A percentile compares a stretch with the other conserved stretches of the same genome.
These are phyloP conservation scores for Clanis bilineata DNA, from an alignment of 2,888 invertebrate species.

Conservation along the genomic window DNA sequence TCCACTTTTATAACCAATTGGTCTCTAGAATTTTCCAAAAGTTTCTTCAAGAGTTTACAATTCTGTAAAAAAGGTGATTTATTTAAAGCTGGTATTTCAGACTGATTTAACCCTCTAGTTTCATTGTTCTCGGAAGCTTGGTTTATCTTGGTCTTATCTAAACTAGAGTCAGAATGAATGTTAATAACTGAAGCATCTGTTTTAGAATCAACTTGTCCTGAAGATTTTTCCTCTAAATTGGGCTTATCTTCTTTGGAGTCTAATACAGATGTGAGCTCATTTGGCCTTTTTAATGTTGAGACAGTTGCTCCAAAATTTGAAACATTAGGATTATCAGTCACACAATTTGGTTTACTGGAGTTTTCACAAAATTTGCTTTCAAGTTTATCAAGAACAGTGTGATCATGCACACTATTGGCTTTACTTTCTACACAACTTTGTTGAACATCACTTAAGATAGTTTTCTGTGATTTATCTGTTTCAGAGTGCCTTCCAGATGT, in stretches of 20 bases:
- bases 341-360: not conserved
- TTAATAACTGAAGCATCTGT: not conserved
- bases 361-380: not conserved
- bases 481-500: not conserved
- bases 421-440: not conserved
- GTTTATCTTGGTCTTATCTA: not conserved
- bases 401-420: not conserved
- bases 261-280: not conserved
- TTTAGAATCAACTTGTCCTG: not conserved
- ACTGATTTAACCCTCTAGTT: not conserved
- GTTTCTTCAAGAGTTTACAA: constrained; percentile 70
- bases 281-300: not conserved
- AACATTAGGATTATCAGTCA: not conserved
- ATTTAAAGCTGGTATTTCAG: not conserved
- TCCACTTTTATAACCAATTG: constrained; percentile 47
- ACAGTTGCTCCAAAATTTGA: not conserved
- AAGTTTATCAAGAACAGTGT: not conserved
- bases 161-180: not conserved
- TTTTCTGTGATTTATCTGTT: not conserved
- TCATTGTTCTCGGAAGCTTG: not conserved
- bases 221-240: not conserved
- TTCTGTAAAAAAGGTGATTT: constrained; percentile 49
- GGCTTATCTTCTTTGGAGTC: not conserved
- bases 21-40: constrained; percentile 66
- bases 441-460: not conserved